Evolutionary conservation across 1,140 invertebrate genomes (phyloP), one percentile per base, ranked within the genome.

Genomic region (Aphelenchoides besseyi): DNA sequence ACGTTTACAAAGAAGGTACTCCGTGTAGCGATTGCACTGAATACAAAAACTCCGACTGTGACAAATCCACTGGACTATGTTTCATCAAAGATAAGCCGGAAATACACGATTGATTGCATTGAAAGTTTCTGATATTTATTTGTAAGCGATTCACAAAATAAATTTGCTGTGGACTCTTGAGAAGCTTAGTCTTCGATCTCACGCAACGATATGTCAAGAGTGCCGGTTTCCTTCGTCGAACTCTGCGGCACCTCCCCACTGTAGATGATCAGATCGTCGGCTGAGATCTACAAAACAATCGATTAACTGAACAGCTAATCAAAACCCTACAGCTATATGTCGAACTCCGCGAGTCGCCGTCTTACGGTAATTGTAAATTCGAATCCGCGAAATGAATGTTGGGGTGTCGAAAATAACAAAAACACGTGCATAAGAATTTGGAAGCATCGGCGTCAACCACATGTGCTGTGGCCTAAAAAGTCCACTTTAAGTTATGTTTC

Each of bases 291-390:
- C 23, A 81, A 70, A 2, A 2, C 37, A 2, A 68, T 72, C 29
- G 32, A 33, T 16, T 3, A 37, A 29, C 18, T 0, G 26, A 12
- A 0, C 1, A 54, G 2, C 71, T n/a, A n/a, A 36, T 12, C 1
- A 53, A 16, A 23, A 23, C 68, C 66, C 52, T 66, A 92, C 91
- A 59, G 89, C 90, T 86, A 92, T 91, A 85, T 93, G 91, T 85
- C 91, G 91, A 3, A 92, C 90, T 37, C 90, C 91, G 82, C 91
- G 87, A 23, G 81, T 85, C 1, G 90, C 88, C 37, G 90, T 91
- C 86, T 93, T 92, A 23, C 88, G 89, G 85, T 93, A 93, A 86
- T 92, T 93, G 91, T 91, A 92, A 72, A 93, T 86, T 81, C 90
- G 90, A 37, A 93, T 89, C 83, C 89, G 89, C 3, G 90, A 91